Evolutionary conservation across 2,797 vertebrate genomes (phyloP), one percentile per base, ranked within the genome.

Genomic region (Cyprinodon diabolis): DNA sequence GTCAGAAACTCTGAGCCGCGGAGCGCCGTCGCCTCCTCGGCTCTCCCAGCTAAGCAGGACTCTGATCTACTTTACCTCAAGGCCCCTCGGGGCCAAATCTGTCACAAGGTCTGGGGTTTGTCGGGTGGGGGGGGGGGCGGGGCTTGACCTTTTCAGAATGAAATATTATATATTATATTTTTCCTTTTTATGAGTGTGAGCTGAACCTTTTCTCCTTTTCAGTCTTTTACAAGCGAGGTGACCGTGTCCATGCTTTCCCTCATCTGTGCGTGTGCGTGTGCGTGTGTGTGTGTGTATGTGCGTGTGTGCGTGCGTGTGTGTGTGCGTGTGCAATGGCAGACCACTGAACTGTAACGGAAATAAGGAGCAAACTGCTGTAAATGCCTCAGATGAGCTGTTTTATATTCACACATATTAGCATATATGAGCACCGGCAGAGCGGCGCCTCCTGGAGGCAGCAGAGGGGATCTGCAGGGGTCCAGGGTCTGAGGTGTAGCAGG

Each of bases 21-120:
- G 92, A 89, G 91, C 87, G 83, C 57, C 84, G 87, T 94, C 91
- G 95, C 92, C 92, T 94, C 92, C 91, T 82, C 69, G 82, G 91
- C 93, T 93, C 93, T 93, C 85, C 92, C 90, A 91, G 94, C 94
- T 94, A 93, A 94, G 93, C 94, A 94, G 95, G 93, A 95, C 94
- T 95, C 92, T 94, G 90, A 92, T 94, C 94, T 95, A 97, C 97
- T 97, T 99, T 99, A 99, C 98, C 98, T 99, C 98, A 99, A 96
- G 92, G 92, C 91, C 93, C 95, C 93, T 95, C 93, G 92, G 96
- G 86, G 95, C 92, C 87, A 91, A 94, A 93, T 92, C 91, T 94
- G 90, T 94, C 93, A 93, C 91, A 93, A 92, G 95, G 95, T 95
- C 93, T 95, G 92, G 94, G 93, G 93, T 96, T 91, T 84, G 83